Percentiles rank a stretch among this genome's conserved stretches.
These are phyloP conservation scores for Ataeniobius toweri DNA, from an alignment of 2,797 vertebrate genomes.

Conservation along the genomic window DNA sequence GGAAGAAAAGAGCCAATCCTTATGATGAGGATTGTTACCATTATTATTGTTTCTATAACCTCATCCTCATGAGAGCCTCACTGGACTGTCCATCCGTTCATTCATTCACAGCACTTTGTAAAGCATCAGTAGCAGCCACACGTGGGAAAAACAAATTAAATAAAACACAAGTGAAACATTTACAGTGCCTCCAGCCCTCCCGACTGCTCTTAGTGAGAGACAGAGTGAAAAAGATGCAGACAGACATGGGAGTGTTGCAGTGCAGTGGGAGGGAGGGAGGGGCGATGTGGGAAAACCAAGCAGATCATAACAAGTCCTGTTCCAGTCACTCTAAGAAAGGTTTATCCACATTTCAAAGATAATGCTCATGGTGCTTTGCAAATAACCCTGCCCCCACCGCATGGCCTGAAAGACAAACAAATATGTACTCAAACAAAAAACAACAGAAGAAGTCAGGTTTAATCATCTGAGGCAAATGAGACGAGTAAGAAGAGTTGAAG, in stretches of 20 bases:
- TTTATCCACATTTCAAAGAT: conserved; percentile 45
- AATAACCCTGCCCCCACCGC: not conserved
- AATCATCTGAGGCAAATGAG: conserved; percentile 69
- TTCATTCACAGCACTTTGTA: conserved; percentile 79
- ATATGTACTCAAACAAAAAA: conserved; percentile 50
- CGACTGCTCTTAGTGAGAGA: conserved; percentile 25
- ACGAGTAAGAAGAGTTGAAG: conserved; percentile 63
- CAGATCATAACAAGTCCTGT: conserved; percentile 22
- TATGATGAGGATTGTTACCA: conserved; percentile 46
- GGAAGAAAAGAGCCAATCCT: conserved; percentile 70
- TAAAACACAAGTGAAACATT: conserved; percentile 42
- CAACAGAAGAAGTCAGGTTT: conserved; percentile 53
- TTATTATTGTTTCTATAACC: conserved; percentile 42
- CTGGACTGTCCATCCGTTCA: conserved; percentile 52
- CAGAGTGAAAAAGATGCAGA: conserved; percentile 16
- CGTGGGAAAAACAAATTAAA: conserved; percentile 56
- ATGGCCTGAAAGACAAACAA: not conserved
- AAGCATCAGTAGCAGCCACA: conserved; percentile 81
- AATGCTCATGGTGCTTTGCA: conserved; percentile 16
- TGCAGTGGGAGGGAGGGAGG: conserved; percentile 25
- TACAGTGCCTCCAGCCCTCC: conserved; percentile 60
- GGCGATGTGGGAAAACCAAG: conserved; percentile 14
- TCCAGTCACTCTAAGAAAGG: conserved; percentile 36
- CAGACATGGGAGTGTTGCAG: conserved; percentile 49
- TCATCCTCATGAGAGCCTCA: conserved; percentile 40